These are phyloP conservation scores for Melierax canorus DNA, from an alignment of 2,113 vertebrate genomes.

Conservation along the genomic window DNA sequence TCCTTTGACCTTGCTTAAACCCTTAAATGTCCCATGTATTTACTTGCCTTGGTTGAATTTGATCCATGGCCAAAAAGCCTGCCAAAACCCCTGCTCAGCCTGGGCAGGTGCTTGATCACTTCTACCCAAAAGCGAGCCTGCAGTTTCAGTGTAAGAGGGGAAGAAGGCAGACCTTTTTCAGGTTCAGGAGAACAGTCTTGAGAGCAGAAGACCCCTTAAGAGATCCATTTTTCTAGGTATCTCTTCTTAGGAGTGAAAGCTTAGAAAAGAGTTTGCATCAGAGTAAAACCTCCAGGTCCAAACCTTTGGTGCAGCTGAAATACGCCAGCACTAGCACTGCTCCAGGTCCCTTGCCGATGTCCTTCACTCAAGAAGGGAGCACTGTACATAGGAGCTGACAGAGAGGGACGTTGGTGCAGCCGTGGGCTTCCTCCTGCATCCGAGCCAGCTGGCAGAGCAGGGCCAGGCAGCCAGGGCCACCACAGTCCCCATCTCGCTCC, in stretches of 20 bases:
- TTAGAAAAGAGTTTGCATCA: not conserved
- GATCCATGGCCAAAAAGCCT: not conserved
- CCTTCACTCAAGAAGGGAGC: not conserved
- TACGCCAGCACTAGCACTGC: accelerated
- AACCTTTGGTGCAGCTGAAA: not conserved
- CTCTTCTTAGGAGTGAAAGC: not conserved
- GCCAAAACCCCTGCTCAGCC: not conserved
- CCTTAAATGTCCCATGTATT: accelerated
- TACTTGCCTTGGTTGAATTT: not conserved
- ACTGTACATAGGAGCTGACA: not conserved
- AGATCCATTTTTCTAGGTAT: accelerated
- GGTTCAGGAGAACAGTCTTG: not conserved
- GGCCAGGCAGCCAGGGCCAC: not conserved
- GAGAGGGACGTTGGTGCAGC: not conserved
- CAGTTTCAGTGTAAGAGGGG: not conserved
- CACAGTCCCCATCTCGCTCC: accelerated
- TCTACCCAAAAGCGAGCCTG: not conserved
- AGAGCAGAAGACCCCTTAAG: not conserved
- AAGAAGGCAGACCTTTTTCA: not conserved
- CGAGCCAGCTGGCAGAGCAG: accelerated
- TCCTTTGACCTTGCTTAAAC: not conserved
- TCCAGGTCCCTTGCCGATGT: accelerated
- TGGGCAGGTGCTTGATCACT: not conserved
- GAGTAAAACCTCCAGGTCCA: not conserved
- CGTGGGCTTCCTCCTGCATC: too few relatives aligned